Conservation (phyloP, 2,888 invertebrate genomes). For the Quadroppia sp. region DNA sequence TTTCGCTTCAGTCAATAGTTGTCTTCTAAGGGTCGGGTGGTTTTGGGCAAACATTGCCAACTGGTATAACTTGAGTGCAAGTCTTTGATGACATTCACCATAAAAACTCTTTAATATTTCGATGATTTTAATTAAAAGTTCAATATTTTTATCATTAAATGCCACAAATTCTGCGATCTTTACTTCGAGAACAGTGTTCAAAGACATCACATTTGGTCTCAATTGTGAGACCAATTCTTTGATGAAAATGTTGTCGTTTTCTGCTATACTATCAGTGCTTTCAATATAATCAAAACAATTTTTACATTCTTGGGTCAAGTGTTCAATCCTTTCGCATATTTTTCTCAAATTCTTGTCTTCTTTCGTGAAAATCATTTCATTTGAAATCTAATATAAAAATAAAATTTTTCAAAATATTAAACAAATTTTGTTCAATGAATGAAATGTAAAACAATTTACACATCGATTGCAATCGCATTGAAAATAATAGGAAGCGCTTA, state of each 20-base stretch:
- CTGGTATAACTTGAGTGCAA: constrained; percentile 7
- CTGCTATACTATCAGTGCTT: neutral
- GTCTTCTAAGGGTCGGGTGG: constrained; percentile 2
- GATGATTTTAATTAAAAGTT: constrained; percentile 6
- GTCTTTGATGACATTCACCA: constrained; percentile 12
- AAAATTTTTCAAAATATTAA: too few relatives aligned
- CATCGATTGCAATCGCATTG: constrained; percentile 37
- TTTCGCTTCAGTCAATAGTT: constrained; percentile 25
- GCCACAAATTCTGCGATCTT: constrained; percentile 30
- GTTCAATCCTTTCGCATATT: constrained; percentile 12
- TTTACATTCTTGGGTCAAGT: neutral
- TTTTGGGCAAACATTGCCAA: neutral
- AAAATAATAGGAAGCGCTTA: constrained; percentile 35
- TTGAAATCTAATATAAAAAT: too few relatives aligned
- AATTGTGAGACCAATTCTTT: constrained; percentile 1
- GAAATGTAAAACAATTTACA: constrained; percentile 3
- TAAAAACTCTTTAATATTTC: constrained; percentile 11
- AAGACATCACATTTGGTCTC: constrained; percentile 13
- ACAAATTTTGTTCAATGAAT: too few relatives aligned
- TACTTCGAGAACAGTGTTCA: constrained; percentile 13
- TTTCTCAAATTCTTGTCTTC: neutral
- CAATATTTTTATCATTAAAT: neutral
- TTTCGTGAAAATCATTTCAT: neutral
- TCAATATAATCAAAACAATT: neutral
- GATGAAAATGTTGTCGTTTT: constrained; percentile 25